Evolutionary conservation across 2,888 invertebrate genomes (phyloP), one percentile per base, ranked within the genome.

Genomic region (Meliscaeva auricollis): DNA sequence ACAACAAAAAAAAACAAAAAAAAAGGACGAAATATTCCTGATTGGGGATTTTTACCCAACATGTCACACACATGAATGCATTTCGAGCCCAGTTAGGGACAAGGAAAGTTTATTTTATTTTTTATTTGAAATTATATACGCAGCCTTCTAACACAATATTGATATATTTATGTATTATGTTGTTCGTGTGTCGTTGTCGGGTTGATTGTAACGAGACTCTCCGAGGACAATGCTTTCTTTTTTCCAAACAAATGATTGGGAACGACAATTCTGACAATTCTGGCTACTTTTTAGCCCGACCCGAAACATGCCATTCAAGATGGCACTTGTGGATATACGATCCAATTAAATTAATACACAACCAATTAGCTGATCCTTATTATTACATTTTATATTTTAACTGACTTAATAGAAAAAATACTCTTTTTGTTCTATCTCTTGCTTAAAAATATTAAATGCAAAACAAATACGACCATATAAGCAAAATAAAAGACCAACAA

Each of bases 21-120:
- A 32, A 62, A 64, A 46, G 64, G 46, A 46, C 46, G 1, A 46
- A 46, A 30, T 13, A 32, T 32, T 6, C 30, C 2, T 32, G 30
- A 32, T 46, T 64, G 64, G 13, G 64, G 30, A 13, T 17, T 46
- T 46, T 32, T 46, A 54, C 22, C n/a, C 17, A 30, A 46, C 11
- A 64, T 64, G 64, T 46, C 64, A 64, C 64, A 46, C 46, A 32
- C 64, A 64, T 64, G 46, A 46, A 64, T 64, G 64, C 64, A 64
- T 46, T 64, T 32, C 30, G 13, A 15, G 46, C 17, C 26, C 2
- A 62, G 11, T 46, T 13, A 22, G 22, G 26, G 9, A n/a, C n/a
- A 22, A 5, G n/a, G 2, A 26, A 2, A 26, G 26, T 26, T 26
- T 26, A 3, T 26, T 26, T 26, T 46, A 3, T 11, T 64, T 38